Base-by-base conservation (phyloP, 2,888 invertebrate genomes). In the Drosophila acutilabella region DNA sequence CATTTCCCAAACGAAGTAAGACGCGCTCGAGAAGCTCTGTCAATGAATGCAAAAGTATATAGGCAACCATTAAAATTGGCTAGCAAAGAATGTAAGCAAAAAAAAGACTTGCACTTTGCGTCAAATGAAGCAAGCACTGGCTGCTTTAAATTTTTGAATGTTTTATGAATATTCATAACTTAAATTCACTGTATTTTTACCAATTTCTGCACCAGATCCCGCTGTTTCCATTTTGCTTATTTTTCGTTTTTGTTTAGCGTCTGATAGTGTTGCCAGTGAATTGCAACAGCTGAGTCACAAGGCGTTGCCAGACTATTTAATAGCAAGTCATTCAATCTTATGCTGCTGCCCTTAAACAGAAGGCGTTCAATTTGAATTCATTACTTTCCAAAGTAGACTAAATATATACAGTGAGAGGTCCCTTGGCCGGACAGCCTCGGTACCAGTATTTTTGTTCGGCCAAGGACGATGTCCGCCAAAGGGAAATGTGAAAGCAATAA, bases 21-120 rank as follows among this genome's bases (percentile, higher is more conserved):
- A 98, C 98, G 78, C 98, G 94, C 92, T 98, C 98, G 90, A 98
- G 93, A 53, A 98, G 94, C 92, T 96, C 97, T 97, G 88, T 18
- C 41, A 54, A 53, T 62, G 42, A 61, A 58, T 45, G 53, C 40
- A 48, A 59, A 77, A 47, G 20, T 18, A 56, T 48, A 6, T 52
- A 36, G 38, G n/a, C 56, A 41, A 6, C 2, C 20, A 53, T 52
- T 50, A 13, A n/a, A 13, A 10, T 11, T 20, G 2, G 14, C 6
- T 33, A 60, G 36, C 16, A 18, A 36, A n/a, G 13, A 4, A 20
- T 18, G 8, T n/a, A 7, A 33, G 11, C 16, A 18, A 14, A 14
- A 6, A 57, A 57, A 45, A 8, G 26, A 51, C 0, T 51, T 26
- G 18, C 14, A 23, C 14, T 14, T 18, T 40, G 1, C 11, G 2